A percentile compares a stretch with the other conserved stretches of the same genome.
Conservation (phyloP, 2,113 vertebrate genomes). For the Ovis canadensis region DNA sequence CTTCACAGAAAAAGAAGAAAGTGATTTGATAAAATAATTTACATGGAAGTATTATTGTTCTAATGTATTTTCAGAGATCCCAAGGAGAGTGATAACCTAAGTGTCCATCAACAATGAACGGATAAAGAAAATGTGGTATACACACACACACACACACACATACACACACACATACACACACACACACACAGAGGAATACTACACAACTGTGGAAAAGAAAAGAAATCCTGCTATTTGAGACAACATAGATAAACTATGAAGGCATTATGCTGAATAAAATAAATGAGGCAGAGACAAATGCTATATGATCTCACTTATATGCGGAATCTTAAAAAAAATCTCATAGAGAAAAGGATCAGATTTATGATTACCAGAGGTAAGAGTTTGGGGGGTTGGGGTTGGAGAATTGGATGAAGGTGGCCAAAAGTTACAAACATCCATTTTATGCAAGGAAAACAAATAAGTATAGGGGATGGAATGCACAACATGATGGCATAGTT, state of each 20-base stretch:
- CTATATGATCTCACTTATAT: background rate
- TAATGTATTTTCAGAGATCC: background rate
- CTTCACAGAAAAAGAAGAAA: background rate
- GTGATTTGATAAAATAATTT: background rate
- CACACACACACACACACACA: background rate
- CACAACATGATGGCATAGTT: background rate
- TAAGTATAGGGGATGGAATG: background rate
- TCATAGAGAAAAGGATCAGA: background rate
- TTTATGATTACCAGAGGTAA: background rate
- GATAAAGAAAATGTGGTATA: background rate
- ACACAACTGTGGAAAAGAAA: background rate
- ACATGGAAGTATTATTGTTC: background rate
- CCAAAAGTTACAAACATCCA: background rate
- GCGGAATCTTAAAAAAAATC: background rate
- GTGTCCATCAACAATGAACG: background rate
- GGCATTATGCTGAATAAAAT: background rate
- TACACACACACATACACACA: too few relatives aligned
- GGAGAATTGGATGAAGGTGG: background rate
- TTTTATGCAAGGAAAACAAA: background rate
- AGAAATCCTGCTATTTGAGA: background rate
- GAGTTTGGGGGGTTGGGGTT: background rate
- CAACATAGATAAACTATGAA: background rate
- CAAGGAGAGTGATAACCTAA: background rate
- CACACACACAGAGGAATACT: background rate
- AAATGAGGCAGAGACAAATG: background rate